Evolutionary conservation across 2,113 vertebrate species (phyloP).

Genomic region (Hippocampus barbouri): DNA sequence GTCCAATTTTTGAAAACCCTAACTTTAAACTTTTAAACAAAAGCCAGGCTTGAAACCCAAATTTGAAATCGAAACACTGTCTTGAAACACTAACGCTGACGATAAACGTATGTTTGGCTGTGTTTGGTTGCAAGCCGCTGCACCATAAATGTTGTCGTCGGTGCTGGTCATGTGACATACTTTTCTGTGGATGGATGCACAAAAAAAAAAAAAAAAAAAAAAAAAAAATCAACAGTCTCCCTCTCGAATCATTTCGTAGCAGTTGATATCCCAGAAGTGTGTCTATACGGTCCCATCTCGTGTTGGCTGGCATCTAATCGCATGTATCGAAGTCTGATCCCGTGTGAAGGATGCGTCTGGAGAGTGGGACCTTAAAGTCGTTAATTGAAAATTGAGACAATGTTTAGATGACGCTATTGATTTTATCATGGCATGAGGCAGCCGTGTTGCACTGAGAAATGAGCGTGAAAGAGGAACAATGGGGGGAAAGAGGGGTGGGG

Average conservation of each 20-base stretch:
- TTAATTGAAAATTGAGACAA: constrained; percentile 68
- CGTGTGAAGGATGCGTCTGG: constrained; percentile 60
- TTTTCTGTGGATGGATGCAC: too few species aligned
- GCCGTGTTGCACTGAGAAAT: background rate
- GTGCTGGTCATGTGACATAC: too few species aligned
- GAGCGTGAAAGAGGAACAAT: constrained; percentile 39
- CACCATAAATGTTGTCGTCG: too few species aligned
- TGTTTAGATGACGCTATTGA: constrained; percentile 64
- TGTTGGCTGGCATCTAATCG: constrained; percentile 27
- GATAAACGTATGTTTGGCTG: too few species aligned
- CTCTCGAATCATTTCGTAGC: background rate
- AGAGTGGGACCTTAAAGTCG: constrained; percentile 43
- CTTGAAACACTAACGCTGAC: too few species aligned
- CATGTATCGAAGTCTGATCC: constrained; percentile 23
- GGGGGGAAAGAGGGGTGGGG: constrained; percentile 21
- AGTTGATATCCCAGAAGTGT: background rate
- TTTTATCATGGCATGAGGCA: constrained; percentile 40
- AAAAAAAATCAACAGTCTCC: too few species aligned
- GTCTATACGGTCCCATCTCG: background rate
- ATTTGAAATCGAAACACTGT: too few species aligned
- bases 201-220: too few species aligned
- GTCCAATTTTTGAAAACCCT: too few species aligned
- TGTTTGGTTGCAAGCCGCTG: too few species aligned
- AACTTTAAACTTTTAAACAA: too few species aligned
- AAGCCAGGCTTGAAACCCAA: too few species aligned